These are phyloP conservation scores for Synergus umbraculus DNA, from an alignment of 2,888 invertebrate genomes.

Conservation along the genomic window DNA sequence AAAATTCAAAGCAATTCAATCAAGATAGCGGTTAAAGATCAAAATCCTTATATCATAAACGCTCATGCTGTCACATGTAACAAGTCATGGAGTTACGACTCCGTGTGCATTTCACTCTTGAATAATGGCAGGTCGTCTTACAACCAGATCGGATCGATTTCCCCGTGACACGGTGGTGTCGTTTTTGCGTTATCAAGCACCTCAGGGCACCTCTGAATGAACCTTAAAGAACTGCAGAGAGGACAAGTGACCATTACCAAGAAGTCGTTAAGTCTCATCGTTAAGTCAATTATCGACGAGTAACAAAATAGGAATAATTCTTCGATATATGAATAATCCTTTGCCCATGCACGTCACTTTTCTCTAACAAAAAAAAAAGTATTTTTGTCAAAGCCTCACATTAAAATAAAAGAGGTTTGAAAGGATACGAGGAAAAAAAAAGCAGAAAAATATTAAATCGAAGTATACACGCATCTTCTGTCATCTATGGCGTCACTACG, in stretches of 20 bases:
- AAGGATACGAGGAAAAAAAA: not conserved
- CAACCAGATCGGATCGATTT: constrained; percentile 70
- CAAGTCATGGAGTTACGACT: constrained; percentile 46
- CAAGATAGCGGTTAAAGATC: not conserved
- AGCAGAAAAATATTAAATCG: not conserved
- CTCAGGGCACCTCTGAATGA: constrained; percentile 48
- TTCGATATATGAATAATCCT: not conserved
- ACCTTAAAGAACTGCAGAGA: constrained; percentile 39
- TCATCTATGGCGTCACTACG: not conserved
- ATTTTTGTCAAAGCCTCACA: not conserved
- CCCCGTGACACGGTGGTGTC: constrained; percentile 61
- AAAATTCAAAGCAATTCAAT: not conserved
- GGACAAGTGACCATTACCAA: constrained; percentile 58
- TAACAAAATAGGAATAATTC: constrained; percentile 3
- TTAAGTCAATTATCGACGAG: constrained; percentile 68
- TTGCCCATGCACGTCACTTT: not conserved
- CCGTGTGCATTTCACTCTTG: constrained; percentile 2
- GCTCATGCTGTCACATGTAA: constrained; percentile 47
- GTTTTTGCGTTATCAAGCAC: constrained; percentile 50
- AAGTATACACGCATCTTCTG: not conserved
- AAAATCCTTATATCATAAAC: constrained; percentile 40
- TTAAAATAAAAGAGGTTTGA: not conserved
- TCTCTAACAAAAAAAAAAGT: not conserved
- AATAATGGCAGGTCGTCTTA: constrained; percentile 48
- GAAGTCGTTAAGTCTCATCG: constrained; percentile 67